Conservation (phyloP, 2,113 vertebrate species). For the Cygnus atratus region DNA sequence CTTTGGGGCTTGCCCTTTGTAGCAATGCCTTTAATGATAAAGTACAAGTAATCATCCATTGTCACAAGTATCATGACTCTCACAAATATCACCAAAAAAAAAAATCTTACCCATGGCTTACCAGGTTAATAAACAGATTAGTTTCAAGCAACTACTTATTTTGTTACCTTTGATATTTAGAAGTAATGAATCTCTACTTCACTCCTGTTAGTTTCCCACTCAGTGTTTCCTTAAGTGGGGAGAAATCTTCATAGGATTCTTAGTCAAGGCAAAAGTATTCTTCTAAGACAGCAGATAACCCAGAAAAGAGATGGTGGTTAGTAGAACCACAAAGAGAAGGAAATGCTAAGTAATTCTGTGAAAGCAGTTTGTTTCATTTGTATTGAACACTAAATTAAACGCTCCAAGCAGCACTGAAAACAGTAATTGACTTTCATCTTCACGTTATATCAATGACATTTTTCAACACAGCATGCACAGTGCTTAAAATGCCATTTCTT, state of each 20-base stretch:
- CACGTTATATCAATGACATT: neutral
- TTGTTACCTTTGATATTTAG: neutral
- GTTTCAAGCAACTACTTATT: neutral
- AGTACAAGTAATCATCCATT: neutral
- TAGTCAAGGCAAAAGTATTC: neutral
- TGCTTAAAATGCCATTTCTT: neutral
- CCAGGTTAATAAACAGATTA: neutral
- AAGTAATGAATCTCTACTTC: neutral
- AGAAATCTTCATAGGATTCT: neutral
- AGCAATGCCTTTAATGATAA: neutral
- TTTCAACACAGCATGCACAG: neutral
- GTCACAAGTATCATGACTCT: neutral
- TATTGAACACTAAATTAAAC: constrained; percentile 21
- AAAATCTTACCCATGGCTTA: neutral
- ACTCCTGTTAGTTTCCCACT: neutral
- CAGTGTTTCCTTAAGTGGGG: neutral
- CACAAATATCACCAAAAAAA: neutral
- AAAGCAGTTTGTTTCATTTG: constrained; percentile 37
- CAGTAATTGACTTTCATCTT: constrained; percentile 21
- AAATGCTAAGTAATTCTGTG: neutral
- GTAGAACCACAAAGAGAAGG: neutral
- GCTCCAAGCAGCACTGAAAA: constrained; percentile 11
- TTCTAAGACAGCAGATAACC: neutral
- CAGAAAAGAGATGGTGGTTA: neutral
- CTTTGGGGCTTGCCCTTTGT: neutral